These are phyloP conservation scores for Uria lomvia DNA, from an alignment of 2,113 vertebrate species.

Conservation along the genomic window DNA sequence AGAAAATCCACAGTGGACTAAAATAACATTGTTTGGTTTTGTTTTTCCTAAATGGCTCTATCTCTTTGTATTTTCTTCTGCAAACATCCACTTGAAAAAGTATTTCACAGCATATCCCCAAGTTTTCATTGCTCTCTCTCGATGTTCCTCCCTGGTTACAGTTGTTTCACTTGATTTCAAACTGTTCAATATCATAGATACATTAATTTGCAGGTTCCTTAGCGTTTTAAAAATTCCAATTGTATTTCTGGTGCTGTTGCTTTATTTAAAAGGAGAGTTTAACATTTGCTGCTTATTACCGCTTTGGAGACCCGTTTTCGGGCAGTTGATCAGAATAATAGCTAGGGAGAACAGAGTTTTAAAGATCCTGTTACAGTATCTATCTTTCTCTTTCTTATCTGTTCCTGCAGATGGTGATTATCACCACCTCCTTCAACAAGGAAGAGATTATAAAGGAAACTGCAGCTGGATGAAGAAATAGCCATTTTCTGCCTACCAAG, in stretches of 20 bases:
- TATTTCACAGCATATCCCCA: neutral
- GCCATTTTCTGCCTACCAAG: neutral
- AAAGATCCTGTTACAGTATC: neutral
- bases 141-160: neutral
- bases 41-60: neutral
- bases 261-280: neutral
- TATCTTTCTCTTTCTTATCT: constrained; percentile 9
- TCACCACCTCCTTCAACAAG: neutral
- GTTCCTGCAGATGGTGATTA: constrained; percentile 7
- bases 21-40: neutral
- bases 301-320: neutral
- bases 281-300: neutral
- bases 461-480: neutral
- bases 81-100: neutral
- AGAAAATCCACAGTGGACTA: neutral
- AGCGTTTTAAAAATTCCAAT: neutral
- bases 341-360: neutral
- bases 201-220: neutral
- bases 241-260: neutral
- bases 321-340: neutral
- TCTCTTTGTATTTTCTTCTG: neutral
- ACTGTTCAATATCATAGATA: neutral
- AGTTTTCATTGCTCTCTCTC: neutral
- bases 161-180: neutral
- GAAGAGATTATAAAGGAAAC: constrained; percentile 1